Evolutionary conservation across 1,140 invertebrate genomes (phyloP), one percentile per base, ranked within the genome.

Genomic region (Saccostrea echinata): DNA sequence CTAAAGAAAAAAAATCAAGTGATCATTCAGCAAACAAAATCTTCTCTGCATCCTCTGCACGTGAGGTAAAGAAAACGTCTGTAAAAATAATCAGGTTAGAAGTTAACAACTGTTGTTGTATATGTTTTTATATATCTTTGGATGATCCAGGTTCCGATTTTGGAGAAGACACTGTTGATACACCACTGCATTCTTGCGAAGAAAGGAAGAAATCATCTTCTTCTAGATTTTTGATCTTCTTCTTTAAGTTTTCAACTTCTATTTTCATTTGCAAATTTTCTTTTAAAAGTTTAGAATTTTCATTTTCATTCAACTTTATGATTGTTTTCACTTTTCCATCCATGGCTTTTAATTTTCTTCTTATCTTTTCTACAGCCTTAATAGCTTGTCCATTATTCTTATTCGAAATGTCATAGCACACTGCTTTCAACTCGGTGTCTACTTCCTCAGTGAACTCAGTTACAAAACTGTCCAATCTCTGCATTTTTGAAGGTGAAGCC

Each of bases 281-380:
- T 27, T 71, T 24, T 71, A n/a, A 24, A 30, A 71, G 64, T 27
- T 71, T 71, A 27, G 64, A 24, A 71, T 71, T 71, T 71, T 71
- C 64, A 30, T 27, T 71, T 27, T 71, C 64, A 71, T 71, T 71
- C 24, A 71, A 11, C 21, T 27, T 24, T 27, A 71, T 27, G 24
- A 71, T 6, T 71, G 64, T 71, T 71, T 24, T 71, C n/a, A 71
- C 64, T 71, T 71, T 71, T 71, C 64, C 64, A 12, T 71, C n/a
- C 64, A 71, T 71, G 64, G 64, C 64, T 71, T 71, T 71, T 27
- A 71, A 24, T 27, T 71, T 71, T 27, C 64, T 71, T 71, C 64
- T 71, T 27, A 71, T 71, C 24, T 71, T 71, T 27, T 71, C 64
- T 27, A 71, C 24, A 71, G 64, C 21, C 24, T 71, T 71, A 9